Evolutionary conservation across 2,888 invertebrate genomes (phyloP), one percentile per base, ranked within the genome.

Genomic region (Monochamus alternatus): DNA sequence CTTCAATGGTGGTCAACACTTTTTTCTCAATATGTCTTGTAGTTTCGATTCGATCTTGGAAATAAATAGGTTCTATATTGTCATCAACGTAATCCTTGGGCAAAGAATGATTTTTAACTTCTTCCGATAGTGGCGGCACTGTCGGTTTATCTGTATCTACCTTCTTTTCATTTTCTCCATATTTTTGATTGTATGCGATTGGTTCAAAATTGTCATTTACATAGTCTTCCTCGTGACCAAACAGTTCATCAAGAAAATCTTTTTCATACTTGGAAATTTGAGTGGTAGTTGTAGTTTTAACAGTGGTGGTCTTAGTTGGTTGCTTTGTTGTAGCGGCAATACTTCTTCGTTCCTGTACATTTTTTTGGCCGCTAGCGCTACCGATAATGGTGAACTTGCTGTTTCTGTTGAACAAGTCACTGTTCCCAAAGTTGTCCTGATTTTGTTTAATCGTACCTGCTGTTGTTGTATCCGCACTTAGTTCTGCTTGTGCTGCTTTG

Each of bases 121-220:
- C 59, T 22, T 58, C 30, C 32, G 9, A 10, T 12, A 10, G 9
- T 22, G 43, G 5, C 1, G n/a, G 8, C 1, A 22, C 12, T 5
- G 59, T 12, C 0, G 5, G 2, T 10, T 43, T 51, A 9, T 68
- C 14, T 44, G 78, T 69, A 30, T 66, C 32, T 0, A 75, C 58
- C 12, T 44, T 52, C 73, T 67, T 30, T 38, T 76, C 58, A 12
- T 64, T 7, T 12, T 68, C 52, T 52, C 55, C 38, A 67, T 75
- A 73, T 32, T 73, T 74, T 12, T 72, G 75, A 59, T 73, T 76
- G 74, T 84, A 84, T 60, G 78, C 80, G 44, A 79, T 22, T 4
- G 86, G 84, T 81, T 88, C 88, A 70, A 86, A 88, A 80, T 88
- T 88, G 82, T 88, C 88, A 79, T 88, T 85, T 3, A 87, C 84